Evolutionary conservation across 1,140 invertebrate genomes (phyloP).

Genomic region (Euura lappo): DNA sequence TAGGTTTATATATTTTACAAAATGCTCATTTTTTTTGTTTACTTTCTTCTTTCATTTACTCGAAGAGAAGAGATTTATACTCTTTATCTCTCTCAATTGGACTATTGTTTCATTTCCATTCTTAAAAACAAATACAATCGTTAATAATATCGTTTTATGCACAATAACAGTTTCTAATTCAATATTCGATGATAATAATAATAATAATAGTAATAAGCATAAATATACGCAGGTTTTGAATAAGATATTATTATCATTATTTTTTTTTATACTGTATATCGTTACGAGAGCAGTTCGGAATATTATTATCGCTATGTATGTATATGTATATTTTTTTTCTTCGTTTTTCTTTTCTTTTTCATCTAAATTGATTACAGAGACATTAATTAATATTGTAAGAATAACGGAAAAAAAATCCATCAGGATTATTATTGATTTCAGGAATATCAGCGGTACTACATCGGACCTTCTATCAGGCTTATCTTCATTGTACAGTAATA

Average conservation of each 20-base stretch:
- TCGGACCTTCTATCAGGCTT: constrained; percentile 83
- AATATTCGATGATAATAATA: no score
- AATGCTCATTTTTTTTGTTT: background rate
- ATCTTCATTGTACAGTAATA: constrained; percentile 93
- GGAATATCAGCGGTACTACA: constrained; percentile 57
- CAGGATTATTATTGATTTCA: background rate
- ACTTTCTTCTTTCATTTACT: background rate
- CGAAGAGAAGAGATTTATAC: no score
- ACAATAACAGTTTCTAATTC: no score
- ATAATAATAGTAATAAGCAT: background rate
- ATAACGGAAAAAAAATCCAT: background rate
- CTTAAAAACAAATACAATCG: background rate
- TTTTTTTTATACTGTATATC: background rate
- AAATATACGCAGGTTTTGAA: no score
- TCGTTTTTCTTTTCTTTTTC: background rate
- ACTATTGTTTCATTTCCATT: background rate
- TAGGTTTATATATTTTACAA: background rate
- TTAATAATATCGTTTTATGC: background rate
- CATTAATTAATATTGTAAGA: constrained; percentile 6
- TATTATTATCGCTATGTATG: background rate
- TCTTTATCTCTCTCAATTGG: no score
- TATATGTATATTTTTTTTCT: no score
- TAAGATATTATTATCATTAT: background rate
- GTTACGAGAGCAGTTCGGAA: background rate
- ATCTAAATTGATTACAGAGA: constrained; percentile 4